Evolutionary conservation across 2,888 invertebrate genomes (phyloP).

Genomic region (Hymenopus coronatus): DNA sequence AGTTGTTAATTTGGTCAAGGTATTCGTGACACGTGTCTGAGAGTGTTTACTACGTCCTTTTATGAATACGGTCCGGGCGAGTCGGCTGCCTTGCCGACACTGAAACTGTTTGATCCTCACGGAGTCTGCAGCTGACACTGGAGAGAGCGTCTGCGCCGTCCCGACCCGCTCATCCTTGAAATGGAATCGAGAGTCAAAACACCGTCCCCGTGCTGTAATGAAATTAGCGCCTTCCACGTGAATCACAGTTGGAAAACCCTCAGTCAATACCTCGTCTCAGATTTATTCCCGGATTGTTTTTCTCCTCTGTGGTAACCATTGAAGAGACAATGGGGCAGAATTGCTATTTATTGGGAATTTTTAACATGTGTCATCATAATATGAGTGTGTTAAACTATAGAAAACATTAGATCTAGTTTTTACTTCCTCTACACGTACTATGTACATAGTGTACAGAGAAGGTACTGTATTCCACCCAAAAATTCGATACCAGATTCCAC

Average conservation of each 20-base stretch:
- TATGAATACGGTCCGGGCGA: not conserved
- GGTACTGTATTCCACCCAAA: too few species aligned
- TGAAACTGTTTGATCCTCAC: not conserved
- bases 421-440: too few species aligned
- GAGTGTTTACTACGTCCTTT: not conserved
- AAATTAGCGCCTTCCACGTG: not conserved
- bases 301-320: too few species aligned
- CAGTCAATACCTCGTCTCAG: not conserved
- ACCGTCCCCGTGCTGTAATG: not conserved
- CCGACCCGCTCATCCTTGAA: not conserved
- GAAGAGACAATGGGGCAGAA: too few species aligned
- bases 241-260: not conserved
- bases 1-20: not conserved
- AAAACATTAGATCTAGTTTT: too few species aligned
- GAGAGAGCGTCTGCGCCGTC: not conserved
- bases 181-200: not conserved
- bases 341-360: too few species aligned
- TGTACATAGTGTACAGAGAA: too few species aligned
- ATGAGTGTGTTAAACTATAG: too few species aligned
- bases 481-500: too few species aligned
- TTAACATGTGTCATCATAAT: too few species aligned
- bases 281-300: not conserved
- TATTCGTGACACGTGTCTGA: not conserved
- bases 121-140: not conserved
- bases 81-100: not conserved